Percentiles rank a stretch among this genome's conserved stretches.
These are phyloP conservation scores for Ptychochromis oligacanthus DNA, from an alignment of 2,113 vertebrate genomes.

Conservation along the genomic window DNA sequence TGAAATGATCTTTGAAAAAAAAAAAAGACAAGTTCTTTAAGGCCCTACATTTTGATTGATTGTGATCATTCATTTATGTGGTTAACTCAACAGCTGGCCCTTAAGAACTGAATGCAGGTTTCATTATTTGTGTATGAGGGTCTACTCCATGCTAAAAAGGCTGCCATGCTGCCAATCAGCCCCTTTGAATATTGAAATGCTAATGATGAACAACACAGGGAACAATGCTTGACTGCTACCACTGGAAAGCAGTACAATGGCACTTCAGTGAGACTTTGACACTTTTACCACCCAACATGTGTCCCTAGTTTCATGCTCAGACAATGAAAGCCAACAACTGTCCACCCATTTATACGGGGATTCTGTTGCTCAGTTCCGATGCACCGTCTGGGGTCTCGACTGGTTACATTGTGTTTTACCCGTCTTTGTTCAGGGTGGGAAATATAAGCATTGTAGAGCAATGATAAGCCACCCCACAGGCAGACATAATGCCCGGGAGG, in stretches of 20 bases:
- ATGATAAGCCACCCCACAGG: conserved; percentile 51
- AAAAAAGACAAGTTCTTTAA: not conserved
- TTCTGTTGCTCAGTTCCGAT: conserved; percentile 41
- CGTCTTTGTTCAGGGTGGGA: conserved; percentile 64
- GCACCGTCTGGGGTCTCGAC: conserved; percentile 58
- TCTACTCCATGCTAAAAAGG: conserved; percentile 64
- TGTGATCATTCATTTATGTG: conserved; percentile 21
- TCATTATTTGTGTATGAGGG: conserved; percentile 54
- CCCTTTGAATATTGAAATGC: conserved; percentile 83
- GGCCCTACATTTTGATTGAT: not conserved
- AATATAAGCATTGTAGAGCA: conserved; percentile 60
- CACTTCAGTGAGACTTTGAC: conserved; percentile 76
- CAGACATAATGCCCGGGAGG: conserved; percentile 56
- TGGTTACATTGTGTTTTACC: conserved; percentile 40
- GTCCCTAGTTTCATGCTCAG: conserved; percentile 71
- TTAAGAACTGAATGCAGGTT: conserved; percentile 45
- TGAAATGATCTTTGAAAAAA: not conserved
- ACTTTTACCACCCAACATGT: conserved; percentile 86
- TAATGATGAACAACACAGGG: conserved; percentile 81
- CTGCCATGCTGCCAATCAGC: conserved; percentile 66
- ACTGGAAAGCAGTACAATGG: conserved; percentile 76
- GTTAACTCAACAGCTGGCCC: conserved; percentile 71
- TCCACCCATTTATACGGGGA: conserved; percentile 46
- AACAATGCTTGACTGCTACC: conserved; percentile 74
- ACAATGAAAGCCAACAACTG: conserved; percentile 81